A percentile compares a stretch with the other conserved stretches of the same genome.
Conservation (phyloP, 2,797 vertebrate genomes). For the Helicolenus hilgendorfi region DNA sequence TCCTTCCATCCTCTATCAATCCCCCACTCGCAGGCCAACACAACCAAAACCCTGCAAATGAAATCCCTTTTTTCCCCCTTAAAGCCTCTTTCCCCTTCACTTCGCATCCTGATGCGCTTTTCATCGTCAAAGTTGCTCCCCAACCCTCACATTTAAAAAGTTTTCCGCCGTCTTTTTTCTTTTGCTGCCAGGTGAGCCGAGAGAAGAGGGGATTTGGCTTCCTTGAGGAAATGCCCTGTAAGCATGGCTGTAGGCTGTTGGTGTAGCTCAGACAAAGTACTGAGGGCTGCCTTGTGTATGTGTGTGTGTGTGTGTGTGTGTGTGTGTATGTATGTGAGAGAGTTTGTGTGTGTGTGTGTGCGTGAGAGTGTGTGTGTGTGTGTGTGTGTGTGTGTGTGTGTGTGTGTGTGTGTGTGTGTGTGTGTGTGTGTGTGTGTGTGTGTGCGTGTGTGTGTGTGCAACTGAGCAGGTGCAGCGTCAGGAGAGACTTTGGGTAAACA, state of each 20-base stretch:
- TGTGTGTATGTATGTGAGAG: background rate
- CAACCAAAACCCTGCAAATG: constrained; percentile 68
- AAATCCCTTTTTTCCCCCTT: constrained; percentile 58
- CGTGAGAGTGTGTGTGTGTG: constrained; percentile 3
- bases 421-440: constrained; percentile 13
- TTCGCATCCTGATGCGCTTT: constrained; percentile 80
- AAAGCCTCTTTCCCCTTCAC: constrained; percentile 81
- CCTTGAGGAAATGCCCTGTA: constrained; percentile 81
- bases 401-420: constrained; percentile 10
- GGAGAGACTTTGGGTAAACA: constrained; percentile 74
- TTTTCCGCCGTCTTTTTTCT: constrained; percentile 66
- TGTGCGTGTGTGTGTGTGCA: constrained; percentile 3
- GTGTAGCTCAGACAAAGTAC: constrained; percentile 75
- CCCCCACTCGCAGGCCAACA: constrained; percentile 60
- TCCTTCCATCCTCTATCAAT: constrained; percentile 56
- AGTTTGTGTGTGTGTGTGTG: constrained; percentile 9
- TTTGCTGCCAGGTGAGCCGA: constrained; percentile 72
- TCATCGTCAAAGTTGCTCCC: constrained; percentile 81
- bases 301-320: constrained; percentile 11
- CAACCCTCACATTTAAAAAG: constrained; percentile 71
- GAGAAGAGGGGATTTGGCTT: constrained; percentile 79
- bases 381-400: constrained; percentile 18
- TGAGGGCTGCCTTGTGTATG: constrained; percentile 32
- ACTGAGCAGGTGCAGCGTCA: constrained; percentile 45
- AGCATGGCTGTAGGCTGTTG: constrained; percentile 82